Evolutionary conservation across 2,113 vertebrate species (phyloP).

Genomic region (Microcebus jonahi): DNA sequence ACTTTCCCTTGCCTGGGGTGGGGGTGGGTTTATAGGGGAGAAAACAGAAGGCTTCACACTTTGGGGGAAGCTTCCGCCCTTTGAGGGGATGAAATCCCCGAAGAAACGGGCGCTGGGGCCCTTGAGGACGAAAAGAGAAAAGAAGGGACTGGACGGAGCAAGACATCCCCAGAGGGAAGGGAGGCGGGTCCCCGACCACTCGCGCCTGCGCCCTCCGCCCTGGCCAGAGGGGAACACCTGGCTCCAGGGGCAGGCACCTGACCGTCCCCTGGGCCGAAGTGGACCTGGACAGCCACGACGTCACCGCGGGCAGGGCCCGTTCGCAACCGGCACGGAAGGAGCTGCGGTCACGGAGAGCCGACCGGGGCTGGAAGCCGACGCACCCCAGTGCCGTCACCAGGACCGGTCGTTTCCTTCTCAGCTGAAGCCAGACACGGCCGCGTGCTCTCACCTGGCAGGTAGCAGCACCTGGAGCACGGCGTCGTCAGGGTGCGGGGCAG

Average conservation of each 20-base stretch:
- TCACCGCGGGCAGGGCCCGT: neutral
- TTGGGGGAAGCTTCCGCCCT: no score
- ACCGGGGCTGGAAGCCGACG: neutral
- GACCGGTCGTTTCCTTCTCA: neutral
- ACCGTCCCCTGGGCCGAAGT: neutral
- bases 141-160: neutral
- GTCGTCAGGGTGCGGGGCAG: neutral
- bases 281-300: neutral
- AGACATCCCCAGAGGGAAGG: no score
- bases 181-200: no score
- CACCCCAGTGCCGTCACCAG: neutral
- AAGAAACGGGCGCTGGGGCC: neutral
- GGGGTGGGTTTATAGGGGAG: neutral
- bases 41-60: neutral
- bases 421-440: neutral
- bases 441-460: neutral
- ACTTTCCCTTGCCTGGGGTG: neutral
- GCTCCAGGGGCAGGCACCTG: neutral
- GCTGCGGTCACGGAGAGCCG: neutral
- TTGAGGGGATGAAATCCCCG: neutral
- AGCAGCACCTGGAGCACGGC: neutral
- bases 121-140: neutral
- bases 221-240: no score
- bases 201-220: neutral
- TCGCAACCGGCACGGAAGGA: neutral